These are phyloP conservation scores for Brenthis hecate DNA, from an alignment of 2,888 invertebrate genomes.

Conservation along the genomic window DNA sequence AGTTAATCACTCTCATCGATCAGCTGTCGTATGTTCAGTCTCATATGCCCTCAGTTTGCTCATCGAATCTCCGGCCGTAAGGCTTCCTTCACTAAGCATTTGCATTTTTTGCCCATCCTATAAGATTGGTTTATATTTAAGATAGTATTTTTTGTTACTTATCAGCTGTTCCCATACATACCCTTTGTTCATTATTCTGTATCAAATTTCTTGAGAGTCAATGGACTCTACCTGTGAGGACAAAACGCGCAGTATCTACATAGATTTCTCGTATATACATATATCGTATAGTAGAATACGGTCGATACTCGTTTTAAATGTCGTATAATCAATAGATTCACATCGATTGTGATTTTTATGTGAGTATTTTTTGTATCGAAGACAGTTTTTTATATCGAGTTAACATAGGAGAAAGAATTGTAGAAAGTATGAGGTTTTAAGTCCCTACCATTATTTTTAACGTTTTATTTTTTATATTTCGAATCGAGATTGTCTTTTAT, in stretches of 20 bases:
- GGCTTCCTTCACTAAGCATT: slow-evolving; percentile 23
- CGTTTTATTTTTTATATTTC: neutral
- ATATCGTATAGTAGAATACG: slow-evolving; percentile 15
- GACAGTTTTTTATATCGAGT: slow-evolving; percentile 5
- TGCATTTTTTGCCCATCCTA: slow-evolving; percentile 25
- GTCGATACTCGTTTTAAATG: slow-evolving; percentile 14
- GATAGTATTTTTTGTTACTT: slow-evolving; percentile 28
- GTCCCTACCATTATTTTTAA: neutral
- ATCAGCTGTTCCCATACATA: slow-evolving; percentile 40
- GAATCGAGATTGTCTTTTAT: no score
- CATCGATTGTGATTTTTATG: slow-evolving; percentile 29
- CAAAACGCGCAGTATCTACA: slow-evolving; percentile 25
- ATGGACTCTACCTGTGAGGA: slow-evolving; percentile 44
- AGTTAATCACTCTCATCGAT: neutral
- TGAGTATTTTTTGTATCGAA: slow-evolving; percentile 23
- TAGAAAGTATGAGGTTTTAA: neutral
- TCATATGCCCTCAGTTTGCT: slow-evolving; percentile 5
- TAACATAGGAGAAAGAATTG: neutral
- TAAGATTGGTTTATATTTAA: slow-evolving; percentile 24
- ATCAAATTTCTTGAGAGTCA: slow-evolving; percentile 37
- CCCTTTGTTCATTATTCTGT: slow-evolving; percentile 33
- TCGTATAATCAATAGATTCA: slow-evolving; percentile 25
- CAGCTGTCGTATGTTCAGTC: slow-evolving; percentile 27
- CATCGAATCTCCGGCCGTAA: slow-evolving; percentile 3
- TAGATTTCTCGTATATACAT: slow-evolving; percentile 15